phyloP scores from a whole-genome alignment of 2,888 invertebrate genomes.

The Leptura quadrifasciata region DNA sequence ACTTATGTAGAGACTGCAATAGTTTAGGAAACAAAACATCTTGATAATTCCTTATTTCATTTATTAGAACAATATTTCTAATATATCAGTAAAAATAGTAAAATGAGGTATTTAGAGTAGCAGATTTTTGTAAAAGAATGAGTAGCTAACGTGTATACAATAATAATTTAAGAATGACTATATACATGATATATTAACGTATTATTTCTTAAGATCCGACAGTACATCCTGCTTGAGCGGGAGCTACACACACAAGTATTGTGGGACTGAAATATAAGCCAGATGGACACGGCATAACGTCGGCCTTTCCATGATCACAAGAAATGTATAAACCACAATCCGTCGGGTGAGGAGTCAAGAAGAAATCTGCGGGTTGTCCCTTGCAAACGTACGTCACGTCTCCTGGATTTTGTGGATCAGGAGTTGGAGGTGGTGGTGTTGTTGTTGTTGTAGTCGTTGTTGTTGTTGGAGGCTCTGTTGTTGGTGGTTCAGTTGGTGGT shows the following conservation, averaged over 20 bases:
- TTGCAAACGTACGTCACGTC: constrained; percentile 51
- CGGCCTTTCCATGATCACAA: constrained; percentile 52
- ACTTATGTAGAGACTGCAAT: too few species aligned
- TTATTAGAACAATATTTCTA: background rate
- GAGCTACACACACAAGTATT: constrained; percentile 29
- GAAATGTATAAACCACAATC: constrained; percentile 49
- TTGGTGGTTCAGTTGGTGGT: constrained; percentile 26
- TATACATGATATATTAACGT: background rate
- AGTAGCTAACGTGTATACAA: constrained; percentile 7
- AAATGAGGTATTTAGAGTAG: background rate
- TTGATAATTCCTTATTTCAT: background rate
- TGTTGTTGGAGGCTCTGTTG: constrained; percentile 19
- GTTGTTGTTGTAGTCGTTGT: constrained; percentile 18
- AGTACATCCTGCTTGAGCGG: constrained; percentile 18
- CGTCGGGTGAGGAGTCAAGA: constrained; percentile 50
- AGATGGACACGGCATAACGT: constrained; percentile 53
- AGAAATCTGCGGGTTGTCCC: constrained; percentile 52
- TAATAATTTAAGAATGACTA: background rate
- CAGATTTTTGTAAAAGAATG: background rate
- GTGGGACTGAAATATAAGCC: constrained; percentile 45
- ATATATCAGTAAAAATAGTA: background rate
- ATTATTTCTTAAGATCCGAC: constrained; percentile 7
- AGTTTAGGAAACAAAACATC: background rate
- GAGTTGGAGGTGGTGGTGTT: constrained; percentile 34
- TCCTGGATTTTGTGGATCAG: constrained; percentile 45